Evolutionary conservation across 2,888 invertebrate genomes (phyloP).

Genomic region (Trichopoda pennipes): DNA sequence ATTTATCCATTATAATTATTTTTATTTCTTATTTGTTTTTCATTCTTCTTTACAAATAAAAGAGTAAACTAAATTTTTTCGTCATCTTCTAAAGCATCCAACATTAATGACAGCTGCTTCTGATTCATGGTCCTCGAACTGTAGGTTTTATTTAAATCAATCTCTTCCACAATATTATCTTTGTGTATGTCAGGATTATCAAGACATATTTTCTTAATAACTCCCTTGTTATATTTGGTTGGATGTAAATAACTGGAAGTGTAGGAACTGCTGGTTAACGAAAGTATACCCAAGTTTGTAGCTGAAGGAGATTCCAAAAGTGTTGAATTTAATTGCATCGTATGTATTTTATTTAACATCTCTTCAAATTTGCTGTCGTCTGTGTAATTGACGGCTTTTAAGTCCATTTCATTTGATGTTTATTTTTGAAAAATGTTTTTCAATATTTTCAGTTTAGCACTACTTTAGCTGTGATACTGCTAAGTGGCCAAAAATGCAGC

Average conservation of each 20-base stretch:
- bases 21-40: not conserved
- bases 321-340: not conserved
- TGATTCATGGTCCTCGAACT: conserved; percentile 27
- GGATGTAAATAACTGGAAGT: not conserved
- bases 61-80: not conserved
- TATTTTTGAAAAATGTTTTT: not conserved
- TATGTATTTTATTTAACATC: conserved; percentile 15
- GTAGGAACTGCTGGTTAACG: not conserved
- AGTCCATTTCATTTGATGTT: not conserved
- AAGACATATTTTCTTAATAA: not conserved
- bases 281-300: not conserved
- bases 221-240: not conserved
- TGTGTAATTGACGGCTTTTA: not conserved
- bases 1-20: not conserved
- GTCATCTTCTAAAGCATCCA: conserved; percentile 24
- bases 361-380: conserved; percentile 4
- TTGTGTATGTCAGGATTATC: not conserved
- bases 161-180: not conserved
- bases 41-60: not conserved
- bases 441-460: not conserved
- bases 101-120: not conserved
- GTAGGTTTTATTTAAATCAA: conserved; percentile 37
- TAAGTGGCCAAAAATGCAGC: not conserved
- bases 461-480: not conserved
- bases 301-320: not conserved